Evolutionary conservation across 2,888 invertebrate species (phyloP).

Genomic region (Tolmerus cingulatus): DNA sequence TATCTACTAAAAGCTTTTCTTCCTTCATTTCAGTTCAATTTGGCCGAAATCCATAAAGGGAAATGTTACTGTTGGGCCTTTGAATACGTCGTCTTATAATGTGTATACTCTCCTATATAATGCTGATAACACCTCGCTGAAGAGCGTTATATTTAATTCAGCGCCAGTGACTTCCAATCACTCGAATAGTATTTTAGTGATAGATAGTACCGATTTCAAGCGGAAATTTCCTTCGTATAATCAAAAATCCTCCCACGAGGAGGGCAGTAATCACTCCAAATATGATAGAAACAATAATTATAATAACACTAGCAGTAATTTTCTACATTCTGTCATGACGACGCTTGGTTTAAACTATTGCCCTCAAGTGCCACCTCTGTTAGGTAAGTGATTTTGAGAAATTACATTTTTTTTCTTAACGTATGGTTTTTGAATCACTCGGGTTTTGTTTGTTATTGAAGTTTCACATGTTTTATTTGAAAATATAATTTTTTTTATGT

Average conservation of each 20-base stretch:
- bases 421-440: not conserved
- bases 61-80: not conserved
- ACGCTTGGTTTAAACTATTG: slow-evolving; percentile 60
- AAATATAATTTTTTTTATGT: not conserved
- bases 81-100: slow-evolving; percentile 24
- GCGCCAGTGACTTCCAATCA: slow-evolving; percentile 40
- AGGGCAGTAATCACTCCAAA: not conserved
- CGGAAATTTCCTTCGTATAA: slow-evolving; percentile 43
- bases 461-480: not conserved
- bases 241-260: not conserved
- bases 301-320: slow-evolving; percentile 21
- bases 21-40: slow-evolving; percentile 45
- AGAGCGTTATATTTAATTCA: slow-evolving; percentile 45
- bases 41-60: slow-evolving; percentile 46
- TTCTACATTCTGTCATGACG: slow-evolving; percentile 47
- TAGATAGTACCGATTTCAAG: slow-evolving; percentile 48
- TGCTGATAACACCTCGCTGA: slow-evolving; percentile 43
- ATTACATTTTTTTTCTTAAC: not conserved
- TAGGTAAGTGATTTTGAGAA: slow-evolving; percentile 64
- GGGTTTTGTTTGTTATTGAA: not conserved
- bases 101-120: slow-evolving; percentile 44
- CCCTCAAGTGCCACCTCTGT: slow-evolving; percentile 70
- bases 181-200: slow-evolving; percentile 43
- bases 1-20: not conserved
- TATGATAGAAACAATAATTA: not conserved